These are phyloP conservation scores for Harlomillsia oculata DNA, from an alignment of 1,140 invertebrate genomes.

Conservation along the genomic window DNA sequence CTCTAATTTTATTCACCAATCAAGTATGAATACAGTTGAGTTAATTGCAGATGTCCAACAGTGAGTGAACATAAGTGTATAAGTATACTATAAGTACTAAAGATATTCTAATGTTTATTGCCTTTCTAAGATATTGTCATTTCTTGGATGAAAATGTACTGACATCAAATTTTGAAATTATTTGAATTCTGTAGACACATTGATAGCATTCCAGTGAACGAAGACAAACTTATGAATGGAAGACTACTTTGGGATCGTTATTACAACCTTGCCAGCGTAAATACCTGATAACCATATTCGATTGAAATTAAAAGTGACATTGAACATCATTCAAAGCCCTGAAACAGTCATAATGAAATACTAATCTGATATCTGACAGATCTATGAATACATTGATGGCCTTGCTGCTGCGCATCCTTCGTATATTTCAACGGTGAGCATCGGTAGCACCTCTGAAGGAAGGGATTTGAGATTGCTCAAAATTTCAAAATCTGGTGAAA, in stretches of 20 bases:
- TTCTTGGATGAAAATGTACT: not conserved
- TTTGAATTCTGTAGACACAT: not conserved
- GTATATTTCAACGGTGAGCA: not conserved
- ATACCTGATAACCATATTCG: not conserved
- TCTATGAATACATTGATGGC: not conserved
- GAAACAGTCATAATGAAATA: not conserved
- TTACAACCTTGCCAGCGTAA: conserved; percentile 2
- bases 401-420: not conserved
- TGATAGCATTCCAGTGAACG: not conserved
- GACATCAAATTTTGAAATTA: not conserved
- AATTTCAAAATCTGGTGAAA: conserved; percentile 3
- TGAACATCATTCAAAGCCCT: not conserved
- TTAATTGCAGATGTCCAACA: not conserved
- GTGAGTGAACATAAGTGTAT: not conserved
- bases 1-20: not conserved
- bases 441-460: conserved; percentile 15
- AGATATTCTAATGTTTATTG: too few relatives aligned
- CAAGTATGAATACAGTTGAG: not conserved
- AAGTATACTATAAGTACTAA: too few relatives aligned
- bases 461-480: conserved; percentile 8
- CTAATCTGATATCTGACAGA: not conserved
- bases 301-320: not conserved
- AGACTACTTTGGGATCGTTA: conserved; percentile 10
- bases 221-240: not conserved
- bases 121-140: not conserved